These are phyloP conservation scores for Darevskia mixta DNA, from an alignment of 2,797 vertebrate genomes.

Conservation along the genomic window DNA sequence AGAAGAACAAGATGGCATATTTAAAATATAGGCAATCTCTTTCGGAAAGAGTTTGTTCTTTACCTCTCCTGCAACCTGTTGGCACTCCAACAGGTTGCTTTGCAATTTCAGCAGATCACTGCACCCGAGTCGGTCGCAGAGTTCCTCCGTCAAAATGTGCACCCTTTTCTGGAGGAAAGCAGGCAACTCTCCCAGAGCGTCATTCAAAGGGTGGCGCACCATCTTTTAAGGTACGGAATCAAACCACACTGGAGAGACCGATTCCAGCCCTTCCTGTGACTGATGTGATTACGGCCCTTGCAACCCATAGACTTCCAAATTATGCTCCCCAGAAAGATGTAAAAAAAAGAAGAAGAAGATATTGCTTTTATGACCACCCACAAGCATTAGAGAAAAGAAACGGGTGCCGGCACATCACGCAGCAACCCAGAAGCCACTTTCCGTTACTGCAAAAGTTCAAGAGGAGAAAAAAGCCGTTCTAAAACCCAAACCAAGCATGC, in stretches of 20 bases:
- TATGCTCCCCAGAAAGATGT: slow-evolving; percentile 59
- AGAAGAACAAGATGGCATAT: slow-evolving; percentile 91
- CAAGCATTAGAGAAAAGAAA: not conserved
- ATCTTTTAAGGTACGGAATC: slow-evolving; percentile 90
- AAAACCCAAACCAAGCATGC: slow-evolving; percentile 50
- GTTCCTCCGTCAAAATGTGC: slow-evolving; percentile 76
- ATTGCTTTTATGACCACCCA: slow-evolving; percentile 26
- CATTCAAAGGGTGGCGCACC: slow-evolving; percentile 89
- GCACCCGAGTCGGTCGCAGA: slow-evolving; percentile 78
- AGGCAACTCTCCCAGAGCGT: slow-evolving; percentile 84
- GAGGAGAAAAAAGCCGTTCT: not conserved
- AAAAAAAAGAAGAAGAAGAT: slow-evolving; percentile 40
- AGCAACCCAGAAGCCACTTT: not conserved
- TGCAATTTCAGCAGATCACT: slow-evolving; percentile 63
- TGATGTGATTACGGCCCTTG: slow-evolving; percentile 91
- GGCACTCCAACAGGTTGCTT: slow-evolving; percentile 59
- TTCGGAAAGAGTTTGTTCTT: slow-evolving; percentile 72
- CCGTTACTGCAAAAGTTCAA: slow-evolving; percentile 43
- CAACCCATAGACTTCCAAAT: slow-evolving; percentile 78
- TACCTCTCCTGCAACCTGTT: slow-evolving; percentile 64
- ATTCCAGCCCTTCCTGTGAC: slow-evolving; percentile 85
- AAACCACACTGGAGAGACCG: slow-evolving; percentile 90
- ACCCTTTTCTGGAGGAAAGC: slow-evolving; percentile 81
- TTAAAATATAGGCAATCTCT: slow-evolving; percentile 79
- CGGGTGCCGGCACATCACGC: not conserved